Conservation (phyloP, 2,888 invertebrate species). For the Andrena fulva region DNA sequence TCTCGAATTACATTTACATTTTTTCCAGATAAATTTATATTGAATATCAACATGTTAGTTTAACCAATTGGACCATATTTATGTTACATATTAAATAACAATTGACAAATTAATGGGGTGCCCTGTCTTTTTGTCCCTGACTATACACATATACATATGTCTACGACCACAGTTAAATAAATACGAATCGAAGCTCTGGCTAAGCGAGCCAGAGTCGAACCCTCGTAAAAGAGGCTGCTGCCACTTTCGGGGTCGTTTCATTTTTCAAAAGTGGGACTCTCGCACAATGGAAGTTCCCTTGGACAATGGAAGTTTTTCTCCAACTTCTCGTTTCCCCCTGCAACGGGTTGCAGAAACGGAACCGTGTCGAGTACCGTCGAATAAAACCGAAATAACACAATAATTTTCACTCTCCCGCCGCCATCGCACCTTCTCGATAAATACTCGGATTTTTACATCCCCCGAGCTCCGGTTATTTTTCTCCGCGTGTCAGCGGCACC, state of each 20-base stretch:
- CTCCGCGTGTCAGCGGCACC: neutral
- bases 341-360: constrained; percentile 2
- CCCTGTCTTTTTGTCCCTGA: neutral
- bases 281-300: constrained; percentile 21
- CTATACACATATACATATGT: too few species aligned
- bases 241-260: constrained; percentile 21
- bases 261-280: constrained; percentile 26
- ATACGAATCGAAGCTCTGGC: constrained; percentile 1
- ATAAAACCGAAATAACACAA: constrained; percentile 7
- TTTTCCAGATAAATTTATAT: too few species aligned
- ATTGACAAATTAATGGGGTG: neutral
- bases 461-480: neutral
- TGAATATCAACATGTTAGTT: too few species aligned
- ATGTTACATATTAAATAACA: too few species aligned
- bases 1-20: too few species aligned
- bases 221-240: constrained; percentile 11
- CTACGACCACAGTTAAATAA: neutral
- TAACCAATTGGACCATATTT: too few species aligned
- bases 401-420: neutral
- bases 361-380: constrained; percentile 22
- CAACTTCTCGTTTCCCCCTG: neutral
- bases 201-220: neutral
- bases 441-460: neutral
- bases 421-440: neutral
- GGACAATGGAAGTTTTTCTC: constrained; percentile 29